A percentile compares a stretch with the other conserved stretches of the same genome.
Conservation (phyloP, 2,113 vertebrate species). For the Gallinago paraguaiae region DNA sequence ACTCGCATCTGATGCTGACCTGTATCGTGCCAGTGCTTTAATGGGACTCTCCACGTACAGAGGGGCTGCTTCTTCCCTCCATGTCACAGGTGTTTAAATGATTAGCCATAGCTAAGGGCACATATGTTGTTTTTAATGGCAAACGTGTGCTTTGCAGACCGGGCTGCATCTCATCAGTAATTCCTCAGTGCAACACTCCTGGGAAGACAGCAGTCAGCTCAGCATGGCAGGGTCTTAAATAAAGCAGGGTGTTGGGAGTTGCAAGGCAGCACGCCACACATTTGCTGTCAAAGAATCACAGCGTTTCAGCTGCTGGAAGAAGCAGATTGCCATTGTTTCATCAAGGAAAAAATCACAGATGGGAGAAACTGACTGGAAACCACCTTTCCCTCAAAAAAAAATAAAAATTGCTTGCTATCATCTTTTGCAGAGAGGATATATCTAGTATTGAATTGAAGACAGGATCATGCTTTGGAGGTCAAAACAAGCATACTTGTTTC, state of each 20-base stretch:
- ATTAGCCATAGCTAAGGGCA: not conserved
- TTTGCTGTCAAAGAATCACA: slow-evolving; percentile 4
- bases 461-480: not conserved
- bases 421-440: not conserved
- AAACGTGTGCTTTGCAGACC: not conserved
- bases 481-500: not conserved
- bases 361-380: slow-evolving; percentile 3
- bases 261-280: not conserved
- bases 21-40: not conserved
- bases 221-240: not conserved
- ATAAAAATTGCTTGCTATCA: not conserved
- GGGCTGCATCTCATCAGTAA: not conserved
- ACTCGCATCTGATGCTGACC: not conserved
- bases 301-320: not conserved
- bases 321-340: slow-evolving; percentile 11
- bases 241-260: not conserved
- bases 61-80: not conserved
- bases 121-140: not conserved
- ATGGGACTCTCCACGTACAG: not conserved
- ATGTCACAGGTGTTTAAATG: not conserved
- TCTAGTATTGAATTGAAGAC: not conserved
- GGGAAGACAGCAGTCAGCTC: slow-evolving; percentile 3
- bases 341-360: slow-evolving; percentile 10
- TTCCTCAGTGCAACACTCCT: not conserved
- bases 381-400: not conserved